These are phyloP conservation scores for Hozukius guyotensis DNA, from an alignment of 2,797 vertebrate species.

Conservation along the genomic window DNA sequence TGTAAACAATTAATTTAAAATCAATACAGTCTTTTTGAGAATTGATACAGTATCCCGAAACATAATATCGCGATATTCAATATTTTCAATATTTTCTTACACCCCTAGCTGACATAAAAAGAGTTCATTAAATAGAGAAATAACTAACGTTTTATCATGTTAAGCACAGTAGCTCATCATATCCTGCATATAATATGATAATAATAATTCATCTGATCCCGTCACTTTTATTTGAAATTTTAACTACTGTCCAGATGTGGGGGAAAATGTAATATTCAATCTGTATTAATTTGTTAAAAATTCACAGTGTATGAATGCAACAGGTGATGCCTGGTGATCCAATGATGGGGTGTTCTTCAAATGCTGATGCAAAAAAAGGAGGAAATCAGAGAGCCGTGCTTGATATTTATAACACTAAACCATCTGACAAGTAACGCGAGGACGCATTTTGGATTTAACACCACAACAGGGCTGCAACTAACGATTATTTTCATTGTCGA, in stretches of 20 bases:
- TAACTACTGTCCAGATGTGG: neutral
- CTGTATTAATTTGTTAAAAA: neutral
- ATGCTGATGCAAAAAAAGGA: neutral
- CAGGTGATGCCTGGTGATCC: neutral
- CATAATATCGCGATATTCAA: no score
- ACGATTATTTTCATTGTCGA: no score
- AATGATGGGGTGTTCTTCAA: neutral
- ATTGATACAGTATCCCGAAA: no score
- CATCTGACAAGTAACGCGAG: fast-evolving
- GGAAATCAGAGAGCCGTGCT: neutral
- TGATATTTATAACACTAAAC: neutral
- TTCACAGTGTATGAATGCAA: neutral
- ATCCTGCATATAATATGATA: neutral
- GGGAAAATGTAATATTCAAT: neutral
- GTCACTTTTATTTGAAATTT: neutral
- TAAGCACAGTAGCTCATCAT: neutral
- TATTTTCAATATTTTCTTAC: no score
- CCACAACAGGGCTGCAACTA: no score
- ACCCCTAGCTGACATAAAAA: neutral
- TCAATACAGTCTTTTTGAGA: no score
- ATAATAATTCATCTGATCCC: neutral
- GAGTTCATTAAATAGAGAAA: neutral
- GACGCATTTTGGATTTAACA: neutral
- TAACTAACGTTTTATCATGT: fast-evolving
- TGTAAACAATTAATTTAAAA: no score